These are phyloP conservation scores for Coenobita brevimanus DNA, from an alignment of 1,140 invertebrate species.

Conservation along the genomic window DNA sequence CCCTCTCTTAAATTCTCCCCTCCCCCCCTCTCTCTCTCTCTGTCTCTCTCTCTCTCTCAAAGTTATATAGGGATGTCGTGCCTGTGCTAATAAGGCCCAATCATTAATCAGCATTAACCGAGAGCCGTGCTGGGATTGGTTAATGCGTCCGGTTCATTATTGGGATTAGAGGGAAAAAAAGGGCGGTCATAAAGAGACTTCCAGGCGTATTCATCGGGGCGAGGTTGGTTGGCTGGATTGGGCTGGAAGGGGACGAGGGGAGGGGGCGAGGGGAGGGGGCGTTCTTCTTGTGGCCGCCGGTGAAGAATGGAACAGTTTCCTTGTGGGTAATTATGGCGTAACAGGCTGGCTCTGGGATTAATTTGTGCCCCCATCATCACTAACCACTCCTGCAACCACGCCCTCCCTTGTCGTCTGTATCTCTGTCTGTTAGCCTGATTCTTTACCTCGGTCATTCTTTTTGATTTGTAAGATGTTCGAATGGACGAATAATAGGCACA, in stretches of 20 bases:
- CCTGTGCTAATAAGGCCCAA: slow-evolving; percentile 49
- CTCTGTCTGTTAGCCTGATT: not conserved
- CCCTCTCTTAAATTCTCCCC: not conserved
- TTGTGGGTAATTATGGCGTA: slow-evolving; percentile 56
- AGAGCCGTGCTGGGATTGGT: slow-evolving; percentile 53
- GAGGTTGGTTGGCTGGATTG: slow-evolving; percentile 35
- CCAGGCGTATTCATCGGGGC: slow-evolving; percentile 31
- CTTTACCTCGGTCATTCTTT: too few relatives aligned
- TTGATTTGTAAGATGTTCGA: too few relatives aligned
- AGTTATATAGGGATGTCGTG: slow-evolving; percentile 37
- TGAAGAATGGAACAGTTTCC: slow-evolving; percentile 59
- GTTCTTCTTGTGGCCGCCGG: too few relatives aligned
- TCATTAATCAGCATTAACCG: slow-evolving; percentile 63
- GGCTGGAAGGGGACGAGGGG: too few relatives aligned
- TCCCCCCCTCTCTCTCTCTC: not conserved
- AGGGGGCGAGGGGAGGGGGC: too few relatives aligned
- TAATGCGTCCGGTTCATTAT: slow-evolving; percentile 63
- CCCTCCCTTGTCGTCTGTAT: not conserved
- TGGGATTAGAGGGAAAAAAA: slow-evolving; percentile 58
- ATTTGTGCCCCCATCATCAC: slow-evolving; percentile 22
- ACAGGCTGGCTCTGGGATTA: slow-evolving; percentile 23
- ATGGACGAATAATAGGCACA: too few relatives aligned
- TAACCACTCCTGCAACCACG: not conserved
- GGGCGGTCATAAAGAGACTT: slow-evolving; percentile 61
- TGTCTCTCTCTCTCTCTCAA: too few relatives aligned